A percentile compares a stretch with the other conserved stretches of the same genome.
Conservation (phyloP, 2,113 vertebrate genomes). For the Petroica traversi region DNA sequence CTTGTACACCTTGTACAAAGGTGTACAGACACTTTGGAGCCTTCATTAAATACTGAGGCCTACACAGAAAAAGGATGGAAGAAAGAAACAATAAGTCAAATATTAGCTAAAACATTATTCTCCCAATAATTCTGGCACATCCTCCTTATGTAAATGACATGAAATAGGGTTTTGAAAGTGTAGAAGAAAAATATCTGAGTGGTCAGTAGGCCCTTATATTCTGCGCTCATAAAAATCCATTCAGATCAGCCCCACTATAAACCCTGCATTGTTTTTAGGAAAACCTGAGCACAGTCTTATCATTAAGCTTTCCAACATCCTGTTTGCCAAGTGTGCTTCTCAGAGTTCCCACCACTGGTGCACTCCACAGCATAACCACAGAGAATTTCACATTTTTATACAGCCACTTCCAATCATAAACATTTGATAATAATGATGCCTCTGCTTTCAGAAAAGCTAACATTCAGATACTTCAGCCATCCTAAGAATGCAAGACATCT, state of each 20-base stretch:
- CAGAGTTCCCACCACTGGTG: neutral
- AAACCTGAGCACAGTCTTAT: neutral
- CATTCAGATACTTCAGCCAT: neutral
- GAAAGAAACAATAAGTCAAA: neutral
- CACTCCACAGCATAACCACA: neutral
- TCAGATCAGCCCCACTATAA: neutral
- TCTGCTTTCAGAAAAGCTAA: neutral
- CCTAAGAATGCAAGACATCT: neutral
- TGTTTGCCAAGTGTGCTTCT: neutral
- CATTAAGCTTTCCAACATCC: neutral
- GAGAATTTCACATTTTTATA: slow-evolving; percentile 2
- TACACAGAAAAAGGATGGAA: neutral
- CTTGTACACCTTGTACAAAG: no score
- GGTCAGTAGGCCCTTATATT: neutral
- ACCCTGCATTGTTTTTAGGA: neutral
- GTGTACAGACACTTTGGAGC: neutral
- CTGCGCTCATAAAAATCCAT: neutral
- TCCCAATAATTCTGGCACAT: neutral
- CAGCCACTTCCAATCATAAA: neutral
- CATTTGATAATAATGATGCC: neutral
- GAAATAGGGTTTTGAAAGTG: neutral
- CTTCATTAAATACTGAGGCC: neutral
- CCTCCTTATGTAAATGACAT: neutral
- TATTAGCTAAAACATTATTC: neutral
- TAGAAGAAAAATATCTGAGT: neutral